Conservation (phyloP, 2,113 vertebrate species). For the Xiphias gladius region DNA sequence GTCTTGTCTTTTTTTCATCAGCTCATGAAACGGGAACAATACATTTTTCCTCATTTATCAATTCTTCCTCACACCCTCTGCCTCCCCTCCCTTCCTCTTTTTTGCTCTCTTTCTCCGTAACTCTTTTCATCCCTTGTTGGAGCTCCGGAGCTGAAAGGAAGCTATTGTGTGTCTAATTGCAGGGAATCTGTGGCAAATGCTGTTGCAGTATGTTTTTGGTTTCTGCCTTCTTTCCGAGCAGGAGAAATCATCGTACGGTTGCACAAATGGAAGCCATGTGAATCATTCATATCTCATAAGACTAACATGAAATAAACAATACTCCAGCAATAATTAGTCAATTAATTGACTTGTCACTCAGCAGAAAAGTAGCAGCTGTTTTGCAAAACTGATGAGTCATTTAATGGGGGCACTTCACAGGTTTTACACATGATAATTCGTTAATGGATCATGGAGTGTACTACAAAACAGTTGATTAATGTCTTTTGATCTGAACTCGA, state of each 20-base stretch:
- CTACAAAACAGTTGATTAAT: background rate
- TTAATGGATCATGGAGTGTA: background rate
- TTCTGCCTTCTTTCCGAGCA: background rate
- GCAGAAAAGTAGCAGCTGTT: conserved; percentile 33
- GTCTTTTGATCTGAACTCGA: background rate
- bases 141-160: conserved; percentile 39
- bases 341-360: conserved; percentile 22
- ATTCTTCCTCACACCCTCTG: background rate
- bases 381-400: conserved; percentile 32
- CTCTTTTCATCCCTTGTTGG: conserved; percentile 48
- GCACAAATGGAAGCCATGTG: conserved; percentile 2
- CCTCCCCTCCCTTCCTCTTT: background rate
- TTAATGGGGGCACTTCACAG: conserved; percentile 4
- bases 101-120: conserved; percentile 35
- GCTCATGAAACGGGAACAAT: conserved; percentile 62
- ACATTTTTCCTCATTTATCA: conserved; percentile 68
- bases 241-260: background rate
- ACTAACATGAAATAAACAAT: background rate
- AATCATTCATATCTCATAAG: conserved; percentile 14
- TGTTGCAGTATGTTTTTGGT: conserved; percentile 22
- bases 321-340: conserved; percentile 24
- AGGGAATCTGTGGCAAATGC: conserved; percentile 39
- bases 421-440: conserved; percentile 9
- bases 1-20: conserved; percentile 67
- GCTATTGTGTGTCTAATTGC: conserved; percentile 58